These are phyloP conservation scores for Cantharis rustica DNA, from an alignment of 2,888 invertebrate genomes.

Conservation along the genomic window DNA sequence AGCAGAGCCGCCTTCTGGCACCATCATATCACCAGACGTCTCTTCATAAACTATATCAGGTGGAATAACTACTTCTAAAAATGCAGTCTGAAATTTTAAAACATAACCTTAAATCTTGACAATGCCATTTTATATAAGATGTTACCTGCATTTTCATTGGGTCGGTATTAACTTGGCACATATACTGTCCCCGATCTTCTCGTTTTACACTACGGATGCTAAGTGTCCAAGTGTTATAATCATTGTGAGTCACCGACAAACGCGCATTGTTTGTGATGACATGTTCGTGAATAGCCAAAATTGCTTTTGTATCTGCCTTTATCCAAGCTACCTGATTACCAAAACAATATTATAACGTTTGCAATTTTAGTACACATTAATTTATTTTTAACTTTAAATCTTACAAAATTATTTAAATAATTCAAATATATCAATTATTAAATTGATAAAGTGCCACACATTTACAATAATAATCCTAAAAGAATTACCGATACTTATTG, in stretches of 20 bases:
- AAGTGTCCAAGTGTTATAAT: slow-evolving; percentile 92
- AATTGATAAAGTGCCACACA: background rate
- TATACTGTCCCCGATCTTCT: slow-evolving; percentile 88
- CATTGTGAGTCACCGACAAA: slow-evolving; percentile 87
- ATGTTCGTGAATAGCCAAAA: slow-evolving; percentile 90
- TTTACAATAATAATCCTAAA: background rate
- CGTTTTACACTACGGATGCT: slow-evolving; percentile 83
- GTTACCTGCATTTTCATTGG: slow-evolving; percentile 92
- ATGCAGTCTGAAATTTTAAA: slow-evolving; percentile 68
- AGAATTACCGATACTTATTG: background rate
- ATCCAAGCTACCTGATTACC: slow-evolving; percentile 86
- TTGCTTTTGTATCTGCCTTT: slow-evolving; percentile 91
- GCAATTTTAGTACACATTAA: background rate
- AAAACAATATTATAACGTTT: slow-evolving; percentile 13
- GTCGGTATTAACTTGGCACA: slow-evolving; percentile 95
- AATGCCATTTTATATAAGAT: background rate
- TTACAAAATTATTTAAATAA: background rate
- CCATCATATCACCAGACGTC: slow-evolving; percentile 92
- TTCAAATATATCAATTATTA: background rate
- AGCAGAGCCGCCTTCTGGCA: slow-evolving; percentile 89
- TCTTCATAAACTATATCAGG: slow-evolving; percentile 89
- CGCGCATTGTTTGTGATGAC: slow-evolving; percentile 92
- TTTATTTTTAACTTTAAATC: background rate
- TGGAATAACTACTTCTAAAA: slow-evolving; percentile 88
- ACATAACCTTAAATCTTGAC: background rate